phyloP scores from a whole-genome alignment of 2,113 vertebrate genomes.

The Entelurus aequoreus region DNA sequence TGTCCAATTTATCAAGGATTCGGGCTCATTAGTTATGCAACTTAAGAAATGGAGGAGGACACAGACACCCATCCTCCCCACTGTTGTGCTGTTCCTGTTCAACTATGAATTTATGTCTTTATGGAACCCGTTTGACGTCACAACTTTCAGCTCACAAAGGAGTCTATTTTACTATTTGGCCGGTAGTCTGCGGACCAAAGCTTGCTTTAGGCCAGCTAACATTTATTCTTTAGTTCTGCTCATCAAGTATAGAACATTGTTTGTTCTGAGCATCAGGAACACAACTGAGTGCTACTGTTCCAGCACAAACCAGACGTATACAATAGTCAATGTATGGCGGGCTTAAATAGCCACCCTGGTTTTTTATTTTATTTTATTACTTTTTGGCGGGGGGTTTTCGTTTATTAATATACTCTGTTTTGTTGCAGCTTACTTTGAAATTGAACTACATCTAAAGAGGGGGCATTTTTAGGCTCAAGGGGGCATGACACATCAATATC shows the following conservation, averaged over 20 bases:
- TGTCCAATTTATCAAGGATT: conserved; percentile 75
- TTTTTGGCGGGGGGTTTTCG: background rate
- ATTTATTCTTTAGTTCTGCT: conserved; percentile 99
- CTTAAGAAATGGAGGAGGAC: conserved; percentile 74
- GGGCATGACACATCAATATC: background rate
- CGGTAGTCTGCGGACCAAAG: conserved; percentile 85
- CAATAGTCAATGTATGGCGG: conserved; percentile 54
- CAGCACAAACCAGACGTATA: conserved; percentile 53
- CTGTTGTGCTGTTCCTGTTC: conserved; percentile 73
- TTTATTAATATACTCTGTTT: background rate
- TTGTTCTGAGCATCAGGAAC: conserved; percentile 79
- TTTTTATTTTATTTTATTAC: background rate
- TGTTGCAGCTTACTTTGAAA: background rate
- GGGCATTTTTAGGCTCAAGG: background rate
- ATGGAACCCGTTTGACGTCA: conserved; percentile 87
- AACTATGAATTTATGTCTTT: conserved; percentile 82
- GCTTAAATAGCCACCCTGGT: conserved; percentile 13
- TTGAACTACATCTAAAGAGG: background rate
- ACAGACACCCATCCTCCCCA: conserved; percentile 70
- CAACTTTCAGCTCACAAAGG: conserved; percentile 81
- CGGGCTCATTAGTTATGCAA: conserved; percentile 85
- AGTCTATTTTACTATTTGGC: conserved; percentile 78
- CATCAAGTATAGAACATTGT: conserved; percentile 83
- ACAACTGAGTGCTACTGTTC: conserved; percentile 72
- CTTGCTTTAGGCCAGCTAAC: conserved; percentile 84